phyloP scores from a whole-genome alignment of 2,113 vertebrate species.

The Psephotus haematonotus region DNA sequence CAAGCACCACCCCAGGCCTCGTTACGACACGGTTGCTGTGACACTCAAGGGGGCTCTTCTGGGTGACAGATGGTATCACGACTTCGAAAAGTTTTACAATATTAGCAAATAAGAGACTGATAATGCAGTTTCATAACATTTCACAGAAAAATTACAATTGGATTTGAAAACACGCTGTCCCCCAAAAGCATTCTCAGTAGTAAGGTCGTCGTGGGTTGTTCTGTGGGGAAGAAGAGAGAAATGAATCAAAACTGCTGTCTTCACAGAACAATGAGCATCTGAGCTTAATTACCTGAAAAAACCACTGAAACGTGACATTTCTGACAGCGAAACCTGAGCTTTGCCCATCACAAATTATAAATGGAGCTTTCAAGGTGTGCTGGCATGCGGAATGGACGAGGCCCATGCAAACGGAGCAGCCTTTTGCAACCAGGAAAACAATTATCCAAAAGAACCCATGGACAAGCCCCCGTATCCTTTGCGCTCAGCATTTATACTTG shows the following conservation, averaged over 20 bases:
- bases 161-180: not conserved
- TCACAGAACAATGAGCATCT: not conserved
- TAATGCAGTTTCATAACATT: not conserved
- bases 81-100: not conserved
- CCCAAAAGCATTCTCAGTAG: slow-evolving; percentile 82
- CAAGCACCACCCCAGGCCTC: not conserved
- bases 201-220: slow-evolving; percentile 98
- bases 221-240: slow-evolving; percentile 64
- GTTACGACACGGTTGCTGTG: fast-evolving
- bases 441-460: not conserved
- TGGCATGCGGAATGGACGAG: not conserved
- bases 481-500: not conserved
- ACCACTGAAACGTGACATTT: not conserved
- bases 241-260: not conserved
- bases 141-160: slow-evolving; percentile 18
- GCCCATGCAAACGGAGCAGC: not conserved
- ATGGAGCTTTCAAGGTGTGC: not conserved
- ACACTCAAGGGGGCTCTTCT: not conserved
- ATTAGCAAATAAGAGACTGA: not conserved
- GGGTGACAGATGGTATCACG: not conserved
- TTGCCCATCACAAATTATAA: not conserved
- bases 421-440: not conserved
- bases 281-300: not conserved
- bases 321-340: not conserved
- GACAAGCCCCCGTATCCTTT: not conserved